These are phyloP conservation scores for Entomobrya multifasciata DNA, from an alignment of 2,888 invertebrate species.

Conservation along the genomic window DNA sequence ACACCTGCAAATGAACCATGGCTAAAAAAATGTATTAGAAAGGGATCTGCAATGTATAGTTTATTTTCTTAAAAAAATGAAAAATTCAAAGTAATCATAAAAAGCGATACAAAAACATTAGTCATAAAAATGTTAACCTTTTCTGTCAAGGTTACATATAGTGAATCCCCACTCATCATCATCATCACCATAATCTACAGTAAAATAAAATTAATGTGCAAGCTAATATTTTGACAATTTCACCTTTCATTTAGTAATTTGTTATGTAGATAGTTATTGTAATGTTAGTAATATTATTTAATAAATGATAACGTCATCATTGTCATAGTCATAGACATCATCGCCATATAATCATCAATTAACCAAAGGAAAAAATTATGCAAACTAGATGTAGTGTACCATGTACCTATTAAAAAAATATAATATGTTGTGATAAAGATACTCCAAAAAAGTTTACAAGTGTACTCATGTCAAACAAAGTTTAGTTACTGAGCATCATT, in stretches of 20 bases:
- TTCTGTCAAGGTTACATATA: not conserved
- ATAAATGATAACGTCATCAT: conserved; percentile 31
- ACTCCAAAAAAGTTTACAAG: not conserved
- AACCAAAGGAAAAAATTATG: not conserved
- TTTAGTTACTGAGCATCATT: not conserved
- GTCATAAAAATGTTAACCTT: not conserved
- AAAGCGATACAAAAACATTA: too few species aligned
- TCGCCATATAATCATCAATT: not conserved
- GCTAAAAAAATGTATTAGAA: not conserved
- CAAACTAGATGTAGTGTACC: not conserved
- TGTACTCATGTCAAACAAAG: not conserved
- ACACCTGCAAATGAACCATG: conserved; percentile 59
- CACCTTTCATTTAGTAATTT: not conserved
- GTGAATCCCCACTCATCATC: not conserved
- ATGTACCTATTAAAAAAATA: too few species aligned
- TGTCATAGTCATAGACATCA: conserved; percentile 14
- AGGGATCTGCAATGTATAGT: not conserved
- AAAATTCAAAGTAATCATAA: too few species aligned
- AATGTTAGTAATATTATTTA: not conserved
- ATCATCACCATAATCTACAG: not conserved
- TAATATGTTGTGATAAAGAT: not conserved
- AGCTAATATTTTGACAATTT: not conserved
- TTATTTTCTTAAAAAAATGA: not conserved
- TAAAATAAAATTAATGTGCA: not conserved
- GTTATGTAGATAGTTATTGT: not conserved